Evolutionary conservation across 2,888 invertebrate genomes (phyloP).

Genomic region (Omphaloscelis lunosa): DNA sequence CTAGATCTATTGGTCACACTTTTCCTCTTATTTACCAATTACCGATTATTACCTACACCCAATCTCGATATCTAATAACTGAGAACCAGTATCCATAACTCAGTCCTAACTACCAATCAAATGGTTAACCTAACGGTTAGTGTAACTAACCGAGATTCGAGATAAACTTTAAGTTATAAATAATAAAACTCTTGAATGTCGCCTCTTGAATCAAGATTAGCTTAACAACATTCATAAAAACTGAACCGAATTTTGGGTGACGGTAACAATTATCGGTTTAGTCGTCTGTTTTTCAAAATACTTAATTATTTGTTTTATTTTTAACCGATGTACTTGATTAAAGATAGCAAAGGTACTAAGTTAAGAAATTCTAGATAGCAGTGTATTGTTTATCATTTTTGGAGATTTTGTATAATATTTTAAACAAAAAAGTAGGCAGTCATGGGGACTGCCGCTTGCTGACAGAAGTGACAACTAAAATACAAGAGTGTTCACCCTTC

Average conservation of each 20-base stretch:
- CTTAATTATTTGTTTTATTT: background rate
- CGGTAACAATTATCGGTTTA: conserved; percentile 44
- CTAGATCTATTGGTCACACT: background rate
- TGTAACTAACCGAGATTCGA: conserved; percentile 66
- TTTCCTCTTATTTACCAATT: background rate
- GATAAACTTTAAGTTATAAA: conserved; percentile 85
- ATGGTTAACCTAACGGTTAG: conserved; percentile 75
- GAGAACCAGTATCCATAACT: conserved; percentile 45
- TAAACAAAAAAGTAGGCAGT: background rate
- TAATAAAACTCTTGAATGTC: conserved; percentile 89
- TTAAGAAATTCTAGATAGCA: background rate
- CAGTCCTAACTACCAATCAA: conserved; percentile 60
- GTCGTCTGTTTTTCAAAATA: conserved; percentile 2
- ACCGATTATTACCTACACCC: background rate
- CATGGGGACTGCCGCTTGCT: too few relatives aligned
- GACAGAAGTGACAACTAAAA: background rate
- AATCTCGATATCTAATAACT: conserved; percentile 16
- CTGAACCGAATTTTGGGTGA: conserved; percentile 82
- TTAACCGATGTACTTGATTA: background rate
- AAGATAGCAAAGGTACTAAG: background rate
- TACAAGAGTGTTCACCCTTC: background rate
- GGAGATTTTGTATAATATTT: background rate
- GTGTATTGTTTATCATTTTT: background rate
- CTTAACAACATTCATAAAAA: conserved; percentile 89
- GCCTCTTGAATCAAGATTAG: conserved; percentile 84